Conservation (phyloP, 2,797 vertebrate genomes). For the Remorina albescens region DNA sequence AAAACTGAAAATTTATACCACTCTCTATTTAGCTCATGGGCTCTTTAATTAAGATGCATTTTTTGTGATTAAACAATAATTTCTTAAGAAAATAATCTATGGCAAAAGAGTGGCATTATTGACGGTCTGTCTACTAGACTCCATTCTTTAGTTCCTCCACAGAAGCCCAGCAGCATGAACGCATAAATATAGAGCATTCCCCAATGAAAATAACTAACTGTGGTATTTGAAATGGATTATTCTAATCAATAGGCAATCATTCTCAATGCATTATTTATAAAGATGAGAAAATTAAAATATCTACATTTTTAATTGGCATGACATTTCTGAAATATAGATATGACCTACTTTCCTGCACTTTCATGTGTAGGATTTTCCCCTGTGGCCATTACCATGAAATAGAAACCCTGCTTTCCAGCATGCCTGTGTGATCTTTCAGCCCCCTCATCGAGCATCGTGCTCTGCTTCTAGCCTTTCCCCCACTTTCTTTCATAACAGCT, state of each 20-base stretch:
- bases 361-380: conserved; percentile 73
- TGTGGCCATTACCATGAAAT: conserved; percentile 66
- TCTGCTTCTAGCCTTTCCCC: conserved; percentile 43
- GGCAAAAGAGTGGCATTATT: conserved; percentile 35
- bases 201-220: conserved; percentile 76
- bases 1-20: conserved; percentile 13
- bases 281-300: conserved; percentile 63
- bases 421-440: conserved; percentile 72
- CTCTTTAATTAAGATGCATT: conserved; percentile 40
- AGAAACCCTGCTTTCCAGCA: conserved; percentile 63
- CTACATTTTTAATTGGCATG: conserved; percentile 75
- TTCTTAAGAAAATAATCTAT: conserved; percentile 30
- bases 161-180: not conserved
- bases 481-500: conserved; percentile 77
- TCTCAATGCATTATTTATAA: conserved; percentile 84
- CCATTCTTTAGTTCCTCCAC: conserved; percentile 36
- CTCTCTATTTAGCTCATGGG: conserved; percentile 23
- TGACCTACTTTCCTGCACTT: conserved; percentile 77
- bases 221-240: conserved; percentile 80
- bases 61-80: conserved; percentile 51
- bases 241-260: conserved; percentile 85
- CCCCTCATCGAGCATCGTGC: conserved; percentile 51
- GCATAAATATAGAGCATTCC: conserved; percentile 51
- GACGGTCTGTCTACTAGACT: conserved; percentile 22
- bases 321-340: conserved; percentile 77